Base-by-base conservation (phyloP, 2,888 invertebrate species). In the Polyploca ridens region DNA sequence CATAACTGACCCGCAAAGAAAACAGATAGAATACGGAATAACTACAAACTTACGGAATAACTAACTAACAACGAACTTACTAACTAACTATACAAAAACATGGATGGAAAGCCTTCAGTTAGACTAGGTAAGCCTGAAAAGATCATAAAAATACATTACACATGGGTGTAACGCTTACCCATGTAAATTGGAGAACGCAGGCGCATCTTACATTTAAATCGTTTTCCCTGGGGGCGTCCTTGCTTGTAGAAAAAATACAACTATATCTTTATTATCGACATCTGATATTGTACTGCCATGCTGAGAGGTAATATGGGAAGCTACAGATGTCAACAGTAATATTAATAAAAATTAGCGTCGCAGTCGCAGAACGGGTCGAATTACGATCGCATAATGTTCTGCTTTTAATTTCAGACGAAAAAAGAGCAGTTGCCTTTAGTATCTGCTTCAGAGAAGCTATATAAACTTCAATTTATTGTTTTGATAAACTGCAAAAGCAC, bases 121-220 rank as follows among this genome's bases (percentile, higher is more conserved):
- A 35, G 35, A 41, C 11, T 41, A 11, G 10, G 41, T 8, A 41
- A 27, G 41, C 5, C 44, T 10, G n/a, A 38, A 1, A 41, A 6
- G 44, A 41, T 19, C 0, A 27, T 27, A 13, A 13, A 16, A 35
- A 41, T 60, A 13, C 13, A 41, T 63, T 70, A 62, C 67, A 10
- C 35, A 13, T 60, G 66, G 62, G 70, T 73, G 73, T 73, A 65
- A 78, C 66, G 66, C 67, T 71, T 67, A 57, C 66, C 49, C 64
- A 38, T 44, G 63, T 66, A 72, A 74, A 73, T 72, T 72, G 69
- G 68, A 61, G 66, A 67, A 67, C 64, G 63, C 63, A 63, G 68
- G 72, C 73, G 69, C 65, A 65, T 44, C 71, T 67, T 70, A 76
- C 68, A 75, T 77, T 73, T 74, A 72, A 74, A 78, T 76, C 73